A percentile compares a stretch with the other conserved stretches of the same genome.
phyloP scores from a whole-genome alignment of 2,888 invertebrate genomes.

The Ochlodes sylvanus region DNA sequence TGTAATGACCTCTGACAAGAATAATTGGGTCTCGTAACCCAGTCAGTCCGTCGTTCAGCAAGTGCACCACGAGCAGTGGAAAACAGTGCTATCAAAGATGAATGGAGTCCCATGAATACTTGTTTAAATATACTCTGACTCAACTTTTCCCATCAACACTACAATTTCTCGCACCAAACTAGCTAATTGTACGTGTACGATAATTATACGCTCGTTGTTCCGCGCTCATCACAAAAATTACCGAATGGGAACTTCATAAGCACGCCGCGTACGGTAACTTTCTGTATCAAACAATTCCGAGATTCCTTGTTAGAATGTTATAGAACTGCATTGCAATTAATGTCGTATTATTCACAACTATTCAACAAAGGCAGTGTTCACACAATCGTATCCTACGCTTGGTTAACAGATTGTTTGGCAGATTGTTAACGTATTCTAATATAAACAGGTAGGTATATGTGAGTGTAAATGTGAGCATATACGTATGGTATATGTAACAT shows the following conservation, averaged over 20 bases:
- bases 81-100: too few relatives aligned
- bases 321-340: background rate
- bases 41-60: too few relatives aligned
- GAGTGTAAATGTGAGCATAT: too few relatives aligned
- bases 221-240: conserved; percentile 39
- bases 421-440: too few relatives aligned
- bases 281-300: background rate
- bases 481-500: too few relatives aligned
- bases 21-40: too few relatives aligned
- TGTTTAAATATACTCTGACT: background rate
- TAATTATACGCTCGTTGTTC: conserved; percentile 47
- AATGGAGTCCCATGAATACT: too few relatives aligned
- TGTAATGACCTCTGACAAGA: too few relatives aligned
- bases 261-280: conserved; percentile 55
- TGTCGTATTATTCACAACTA: conserved; percentile 51
- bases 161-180: background rate
- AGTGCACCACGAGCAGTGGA: too few relatives aligned
- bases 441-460: too few relatives aligned
- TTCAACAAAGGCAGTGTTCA: background rate
- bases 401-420: too few relatives aligned
- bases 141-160: background rate
- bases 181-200: conserved; percentile 41
- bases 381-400: too few relatives aligned
- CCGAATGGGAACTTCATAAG: conserved; percentile 56
- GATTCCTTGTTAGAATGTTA: background rate